Conservation (phyloP, 2,113 vertebrate genomes). For the Shinisaurus crocodilurus region DNA sequence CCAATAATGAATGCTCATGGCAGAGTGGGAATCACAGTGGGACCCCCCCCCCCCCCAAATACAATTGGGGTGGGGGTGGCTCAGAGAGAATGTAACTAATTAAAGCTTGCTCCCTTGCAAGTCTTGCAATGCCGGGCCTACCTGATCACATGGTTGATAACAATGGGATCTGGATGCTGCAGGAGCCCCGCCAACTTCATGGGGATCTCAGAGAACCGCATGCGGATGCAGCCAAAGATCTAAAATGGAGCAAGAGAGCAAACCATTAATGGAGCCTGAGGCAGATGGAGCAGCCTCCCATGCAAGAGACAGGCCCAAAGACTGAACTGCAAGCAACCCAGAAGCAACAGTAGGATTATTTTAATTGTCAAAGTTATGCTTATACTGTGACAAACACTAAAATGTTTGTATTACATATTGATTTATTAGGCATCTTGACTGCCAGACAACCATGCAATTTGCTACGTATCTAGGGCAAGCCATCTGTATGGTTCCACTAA, state of each 20-base stretch:
- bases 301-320: accelerated
- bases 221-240: slow-evolving; percentile 92
- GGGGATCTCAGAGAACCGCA: slow-evolving; percentile 96
- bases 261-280: accelerated
- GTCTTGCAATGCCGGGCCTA: slow-evolving; percentile 47
- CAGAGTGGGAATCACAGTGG: background rate
- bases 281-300: background rate
- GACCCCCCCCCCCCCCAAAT: background rate
- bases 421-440: background rate
- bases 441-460: background rate
- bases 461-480: no score
- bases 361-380: no score
- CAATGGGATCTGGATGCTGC: slow-evolving; percentile 96
- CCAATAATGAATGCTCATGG: no score
- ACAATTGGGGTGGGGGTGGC: no score
- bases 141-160: slow-evolving; percentile 98
- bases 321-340: background rate
- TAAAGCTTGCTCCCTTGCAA: background rate
- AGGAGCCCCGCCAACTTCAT: slow-evolving; percentile 95
- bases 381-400: background rate
- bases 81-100: background rate
- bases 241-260: slow-evolving; percentile 60
- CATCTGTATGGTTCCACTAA: background rate
- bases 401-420: background rate
- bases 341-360: background rate